A percentile compares a stretch with the other conserved stretches of the same genome.
Evolutionary conservation across 2,888 invertebrate species (phyloP).

Genomic region (Protonemura montana): DNA sequence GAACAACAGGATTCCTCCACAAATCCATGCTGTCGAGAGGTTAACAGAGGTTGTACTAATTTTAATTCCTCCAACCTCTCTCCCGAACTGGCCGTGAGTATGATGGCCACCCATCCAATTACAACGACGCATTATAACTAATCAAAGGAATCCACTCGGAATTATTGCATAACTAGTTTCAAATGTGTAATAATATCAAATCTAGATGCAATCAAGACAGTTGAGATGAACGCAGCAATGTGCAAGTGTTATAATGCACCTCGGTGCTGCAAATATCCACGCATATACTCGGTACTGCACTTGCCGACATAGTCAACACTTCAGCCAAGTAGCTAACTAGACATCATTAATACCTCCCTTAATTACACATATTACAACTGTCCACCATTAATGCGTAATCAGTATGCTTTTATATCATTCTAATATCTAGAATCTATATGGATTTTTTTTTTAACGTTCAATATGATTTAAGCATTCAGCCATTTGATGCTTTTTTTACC

Average conservation of each 20-base stretch:
- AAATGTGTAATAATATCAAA: neutral
- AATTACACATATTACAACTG: neutral
- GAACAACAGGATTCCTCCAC: too few species aligned
- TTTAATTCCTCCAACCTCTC: too few species aligned
- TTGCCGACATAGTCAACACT: neutral
- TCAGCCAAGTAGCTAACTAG: neutral
- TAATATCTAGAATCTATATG: neutral
- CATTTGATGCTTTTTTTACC: neutral
- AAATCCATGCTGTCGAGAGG: too few species aligned
- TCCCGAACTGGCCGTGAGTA: too few species aligned
- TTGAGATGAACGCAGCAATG: neutral
- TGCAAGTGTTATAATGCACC: neutral
- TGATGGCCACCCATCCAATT: too few species aligned
- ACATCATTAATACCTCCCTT: neutral
- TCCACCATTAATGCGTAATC: neutral
- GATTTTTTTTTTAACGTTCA: neutral
- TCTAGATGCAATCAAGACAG: neutral
- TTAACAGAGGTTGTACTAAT: too few species aligned
- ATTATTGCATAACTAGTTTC: neutral
- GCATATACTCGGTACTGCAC: too few species aligned
- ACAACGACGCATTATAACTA: too few species aligned
- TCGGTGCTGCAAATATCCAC: too few species aligned
- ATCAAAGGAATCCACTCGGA: neutral
- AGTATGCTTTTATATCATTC: neutral
- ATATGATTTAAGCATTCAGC: neutral